Base-by-base conservation (phyloP, 1,140 invertebrate species). In the Sminthurinus signatus region DNA sequence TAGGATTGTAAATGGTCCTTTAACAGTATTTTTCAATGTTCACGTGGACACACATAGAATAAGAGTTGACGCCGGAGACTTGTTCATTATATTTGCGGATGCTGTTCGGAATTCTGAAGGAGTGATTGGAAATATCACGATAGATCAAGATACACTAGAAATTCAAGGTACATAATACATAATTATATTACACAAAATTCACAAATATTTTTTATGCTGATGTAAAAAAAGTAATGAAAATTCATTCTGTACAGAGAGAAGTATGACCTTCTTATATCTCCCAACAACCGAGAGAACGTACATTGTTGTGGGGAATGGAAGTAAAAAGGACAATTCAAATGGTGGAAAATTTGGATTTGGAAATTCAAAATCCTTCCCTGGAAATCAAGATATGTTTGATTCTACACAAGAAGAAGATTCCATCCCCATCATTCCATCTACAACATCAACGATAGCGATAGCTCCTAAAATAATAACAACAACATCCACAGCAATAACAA, bases 11-110 rank as follows among this genome's bases (percentile, higher is more conserved):
- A 50, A 67, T 28, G 70, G 65, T 17, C 65, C 62, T 39, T 48
- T 72, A 21, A 69, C 57, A n/a, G 70, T 72, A 10, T 68, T 64
- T 29, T 72, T 72, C 52, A 72, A 72, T 52, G 27, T 72, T 21
- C 67, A 72, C 28, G 70, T 69, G 27, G 62, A 72, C 43, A 72
- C 67, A 3, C 70, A 72, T 36, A 27, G 70, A 43, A 72, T 72
- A 31, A 61, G 65, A 10, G 64, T 72, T 1, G 70, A 72, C 32
- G 70, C 67, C 54, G 70, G 67, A n/a, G 67, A 72, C 58, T 57
- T 72, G 21, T 72, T 69, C 56, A 69, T 72, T 23, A 62, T 62
- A 28, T 59, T 72, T n/a, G 70, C 70, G 25, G 67, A 69, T 55
- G 46, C 63, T 25, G 55, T 72, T 23, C n/a, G 62, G n/a, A 62